Evolutionary conservation across 2,797 vertebrate species (phyloP), one percentile per base, ranked within the genome.

Genomic region (Spondyliosoma cantharus): DNA sequence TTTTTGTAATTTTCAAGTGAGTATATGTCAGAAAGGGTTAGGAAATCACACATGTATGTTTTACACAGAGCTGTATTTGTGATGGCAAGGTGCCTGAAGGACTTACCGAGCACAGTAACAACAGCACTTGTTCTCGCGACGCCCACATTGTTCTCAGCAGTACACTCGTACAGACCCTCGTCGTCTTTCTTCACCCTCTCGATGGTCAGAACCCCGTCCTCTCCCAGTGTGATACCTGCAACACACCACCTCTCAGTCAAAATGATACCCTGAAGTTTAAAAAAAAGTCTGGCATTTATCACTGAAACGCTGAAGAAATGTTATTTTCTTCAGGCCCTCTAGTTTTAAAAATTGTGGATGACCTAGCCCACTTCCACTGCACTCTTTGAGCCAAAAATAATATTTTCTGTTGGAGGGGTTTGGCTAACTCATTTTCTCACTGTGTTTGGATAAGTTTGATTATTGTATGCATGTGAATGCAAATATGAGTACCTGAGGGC

Each of bases 111-210:
- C 71, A 98, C 96, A 25, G 87, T 96, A 73, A 98, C 92, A 48
- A 95, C 90, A 0, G 97, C 96, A 13, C 94, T 95, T 0, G 96
- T 96, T 81, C 90, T 96, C 49, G 89, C 95, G 12, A 89, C 79
- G 12, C 97, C 97, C 89, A 95, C 88, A 6, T 81, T 87, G 0
- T 98, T 98, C 66, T 82, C 92, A 6, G 97, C 97, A 14, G 48
- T 67, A 81, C 97, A 98, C 84, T 96, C 93, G 1, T 98, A 98
- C 60, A 95, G 83, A 48, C 97, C 97, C 86, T 97, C 96, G 0
- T 98, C 97, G 0, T 97, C 97, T 90, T 97, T 98, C 90, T 97
- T 97, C 82, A 98, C 96, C 84, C 97, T 92, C 76, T 97, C 96
- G 8, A 98, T 97, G 78, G 93, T 94, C 86, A 98, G 91, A 19